These are phyloP conservation scores for Pachypanchax playfairii DNA, from an alignment of 2,113 vertebrate genomes.

Conservation along the genomic window DNA sequence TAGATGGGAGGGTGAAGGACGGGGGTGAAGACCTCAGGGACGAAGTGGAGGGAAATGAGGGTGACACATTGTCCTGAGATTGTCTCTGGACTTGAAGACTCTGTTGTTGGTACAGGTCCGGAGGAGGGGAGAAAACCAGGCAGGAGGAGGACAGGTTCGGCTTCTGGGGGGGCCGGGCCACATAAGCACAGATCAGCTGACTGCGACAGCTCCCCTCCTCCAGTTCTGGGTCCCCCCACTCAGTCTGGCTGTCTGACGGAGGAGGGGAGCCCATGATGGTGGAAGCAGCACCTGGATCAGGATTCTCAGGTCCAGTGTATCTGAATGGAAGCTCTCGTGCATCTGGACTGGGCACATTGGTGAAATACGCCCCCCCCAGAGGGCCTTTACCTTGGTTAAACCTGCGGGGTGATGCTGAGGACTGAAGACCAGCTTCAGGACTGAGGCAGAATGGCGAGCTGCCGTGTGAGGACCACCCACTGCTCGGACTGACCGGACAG, in stretches of 20 bases:
- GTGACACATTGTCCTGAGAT: slow-evolving; percentile 3
- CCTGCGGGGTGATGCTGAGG: slow-evolving; percentile 38
- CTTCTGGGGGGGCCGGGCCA: slow-evolving; percentile 39
- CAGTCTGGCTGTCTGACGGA: slow-evolving; percentile 24
- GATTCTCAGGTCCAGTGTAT: slow-evolving; percentile 52
- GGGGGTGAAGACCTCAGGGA: not conserved
- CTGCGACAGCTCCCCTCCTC: slow-evolving; percentile 64
- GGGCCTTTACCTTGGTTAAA: slow-evolving; percentile 36
- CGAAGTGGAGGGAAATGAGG: not conserved
- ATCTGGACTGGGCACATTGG: slow-evolving; percentile 74
- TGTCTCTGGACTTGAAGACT: slow-evolving; percentile 14
- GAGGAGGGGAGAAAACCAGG: slow-evolving; percentile 27
- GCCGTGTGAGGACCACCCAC: slow-evolving; percentile 49
- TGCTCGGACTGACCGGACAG: slow-evolving; percentile 40
- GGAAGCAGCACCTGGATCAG: slow-evolving; percentile 6
- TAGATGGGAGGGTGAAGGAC: slow-evolving; percentile 10
- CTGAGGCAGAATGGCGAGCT: slow-evolving; percentile 59
- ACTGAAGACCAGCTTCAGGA: slow-evolving; percentile 42
- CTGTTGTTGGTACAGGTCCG: slow-evolving; percentile 4
- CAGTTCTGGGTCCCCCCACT: slow-evolving; percentile 48
- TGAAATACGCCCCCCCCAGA: slow-evolving; percentile 65
- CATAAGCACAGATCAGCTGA: slow-evolving; percentile 75
- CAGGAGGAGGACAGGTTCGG: slow-evolving; percentile 18
- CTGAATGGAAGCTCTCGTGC: slow-evolving; percentile 69
- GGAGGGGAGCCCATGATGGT: slow-evolving; percentile 5